phyloP scores from a whole-genome alignment of 2,888 invertebrate species.

The Trissonchulus sp. region DNA sequence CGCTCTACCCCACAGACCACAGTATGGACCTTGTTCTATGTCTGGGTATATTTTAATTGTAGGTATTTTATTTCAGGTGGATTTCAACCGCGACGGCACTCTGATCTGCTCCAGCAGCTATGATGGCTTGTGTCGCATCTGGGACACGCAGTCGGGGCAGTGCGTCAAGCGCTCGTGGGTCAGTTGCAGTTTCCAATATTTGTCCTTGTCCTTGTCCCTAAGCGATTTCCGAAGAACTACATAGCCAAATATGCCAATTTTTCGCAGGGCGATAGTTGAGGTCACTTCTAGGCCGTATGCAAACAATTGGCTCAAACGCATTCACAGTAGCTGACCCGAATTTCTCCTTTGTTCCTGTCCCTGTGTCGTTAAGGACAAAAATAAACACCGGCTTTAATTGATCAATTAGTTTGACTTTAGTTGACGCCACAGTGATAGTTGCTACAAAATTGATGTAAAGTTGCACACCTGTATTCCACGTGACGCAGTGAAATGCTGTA shows the following conservation, averaged over 20 bases:
- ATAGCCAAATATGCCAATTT: background rate
- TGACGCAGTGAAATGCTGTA: background rate
- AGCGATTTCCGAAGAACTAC: no score
- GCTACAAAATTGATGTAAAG: no score
- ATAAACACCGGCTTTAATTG: no score
- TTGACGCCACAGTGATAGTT: no score
- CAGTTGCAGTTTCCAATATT: conserved; percentile 33
- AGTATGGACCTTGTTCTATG: background rate
- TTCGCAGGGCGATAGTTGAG: no score
- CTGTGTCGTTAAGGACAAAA: no score
- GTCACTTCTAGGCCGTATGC: no score
- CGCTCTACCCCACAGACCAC: background rate
- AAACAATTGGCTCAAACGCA: no score
- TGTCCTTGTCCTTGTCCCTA: no score
- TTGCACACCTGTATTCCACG: background rate
- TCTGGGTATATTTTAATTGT: conserved; percentile 17
- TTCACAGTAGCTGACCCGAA: no score
- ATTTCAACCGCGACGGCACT: conserved; percentile 96
- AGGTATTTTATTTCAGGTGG: conserved; percentile 58
- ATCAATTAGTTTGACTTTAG: no score
- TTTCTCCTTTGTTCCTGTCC: no score
- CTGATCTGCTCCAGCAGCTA: conserved; percentile 97
- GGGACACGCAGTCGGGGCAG: conserved; percentile 98
- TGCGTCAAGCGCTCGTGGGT: conserved; percentile 88
- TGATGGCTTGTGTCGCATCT: conserved; percentile 95